Percentiles rank a stretch among this genome's conserved stretches.
Conservation (phyloP, 92 coral and sea anemone species). For the Epizoanthus fatuus region DNA sequence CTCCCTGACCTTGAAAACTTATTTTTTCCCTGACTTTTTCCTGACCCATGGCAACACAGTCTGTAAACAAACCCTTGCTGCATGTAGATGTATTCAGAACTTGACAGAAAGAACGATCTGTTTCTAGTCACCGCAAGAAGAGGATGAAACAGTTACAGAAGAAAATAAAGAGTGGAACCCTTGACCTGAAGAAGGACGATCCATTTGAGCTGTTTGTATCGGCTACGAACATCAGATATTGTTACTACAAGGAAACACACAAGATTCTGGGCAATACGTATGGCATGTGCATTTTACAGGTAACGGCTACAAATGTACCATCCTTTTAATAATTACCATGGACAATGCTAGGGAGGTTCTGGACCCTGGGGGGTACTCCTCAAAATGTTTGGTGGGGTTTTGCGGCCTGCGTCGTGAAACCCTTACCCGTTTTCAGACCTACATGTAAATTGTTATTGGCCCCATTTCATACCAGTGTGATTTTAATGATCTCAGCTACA, state of each 20-base stretch:
- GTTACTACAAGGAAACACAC: constrained; percentile 98
- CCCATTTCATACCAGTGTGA: too few relatives aligned
- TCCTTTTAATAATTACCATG: not conserved
- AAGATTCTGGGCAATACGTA: constrained; percentile 98
- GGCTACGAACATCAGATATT: constrained; percentile 95
- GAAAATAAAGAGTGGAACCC: constrained; percentile 96
- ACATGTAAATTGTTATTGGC: too few relatives aligned
- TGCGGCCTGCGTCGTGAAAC: too few relatives aligned
- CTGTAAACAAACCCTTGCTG: not conserved
- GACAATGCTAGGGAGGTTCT: too few relatives aligned
- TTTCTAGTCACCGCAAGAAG: constrained; percentile 90
- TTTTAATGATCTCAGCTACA: too few relatives aligned
- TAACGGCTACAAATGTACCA: not conserved
- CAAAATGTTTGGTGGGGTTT: too few relatives aligned
- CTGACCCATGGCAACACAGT: too few relatives aligned
- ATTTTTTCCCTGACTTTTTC: too few relatives aligned
- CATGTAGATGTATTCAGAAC: not conserved
- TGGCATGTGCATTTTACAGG: constrained; percentile 98
- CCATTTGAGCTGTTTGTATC: constrained; percentile 97
- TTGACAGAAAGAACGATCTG: too few relatives aligned
- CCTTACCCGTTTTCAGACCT: too few relatives aligned
- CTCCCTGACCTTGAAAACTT: not conserved
- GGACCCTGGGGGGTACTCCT: too few relatives aligned
- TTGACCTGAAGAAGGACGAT: constrained; percentile 93
- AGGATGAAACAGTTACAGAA: constrained; percentile 97